Conservation (phyloP, 2,888 invertebrate genomes). For the Heteromurus nitidus region DNA sequence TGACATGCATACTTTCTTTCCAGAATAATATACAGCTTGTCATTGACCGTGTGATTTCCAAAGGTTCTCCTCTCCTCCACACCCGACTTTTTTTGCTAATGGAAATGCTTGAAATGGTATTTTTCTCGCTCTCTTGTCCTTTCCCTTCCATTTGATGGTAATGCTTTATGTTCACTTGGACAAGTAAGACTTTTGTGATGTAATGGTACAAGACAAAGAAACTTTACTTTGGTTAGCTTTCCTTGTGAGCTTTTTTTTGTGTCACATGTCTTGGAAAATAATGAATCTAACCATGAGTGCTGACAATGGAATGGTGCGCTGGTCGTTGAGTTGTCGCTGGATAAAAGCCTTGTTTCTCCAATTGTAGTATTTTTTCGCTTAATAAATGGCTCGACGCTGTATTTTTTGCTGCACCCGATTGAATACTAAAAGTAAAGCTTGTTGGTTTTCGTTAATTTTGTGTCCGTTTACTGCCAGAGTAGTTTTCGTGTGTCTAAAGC, state of each 20-base stretch:
- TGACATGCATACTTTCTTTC: conserved; percentile 56
- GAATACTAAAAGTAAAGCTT: no score
- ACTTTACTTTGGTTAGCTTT: conserved; percentile 34
- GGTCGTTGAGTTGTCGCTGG: no score
- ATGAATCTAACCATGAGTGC: conserved; percentile 51
- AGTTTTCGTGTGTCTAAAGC: no score
- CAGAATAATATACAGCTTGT: conserved; percentile 49
- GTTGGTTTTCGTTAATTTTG: no score
- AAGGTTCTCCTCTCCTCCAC: conserved; percentile 1
- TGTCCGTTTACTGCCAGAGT: no score
- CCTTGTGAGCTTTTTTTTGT: conserved; percentile 30
- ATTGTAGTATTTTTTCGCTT: no score
- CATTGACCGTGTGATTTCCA: conserved; percentile 62
- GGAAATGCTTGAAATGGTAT: no score
- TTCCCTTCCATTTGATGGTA: conserved; percentile 8
- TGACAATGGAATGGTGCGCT: conserved; percentile 53
- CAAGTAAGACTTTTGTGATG: conserved; percentile 48
- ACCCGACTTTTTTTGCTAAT: no score
- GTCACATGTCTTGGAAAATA: conserved; percentile 56
- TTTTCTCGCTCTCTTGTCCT: no score
- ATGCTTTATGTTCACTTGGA: conserved; percentile 42
- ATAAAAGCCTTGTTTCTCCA: no score
- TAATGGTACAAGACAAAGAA: conserved; percentile 39
- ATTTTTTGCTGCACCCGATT: no score
- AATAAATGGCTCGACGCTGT: no score